These are phyloP conservation scores for Allenopithecus nigroviridis DNA, from an alignment of 2,797 vertebrate genomes.

Conservation along the genomic window DNA sequence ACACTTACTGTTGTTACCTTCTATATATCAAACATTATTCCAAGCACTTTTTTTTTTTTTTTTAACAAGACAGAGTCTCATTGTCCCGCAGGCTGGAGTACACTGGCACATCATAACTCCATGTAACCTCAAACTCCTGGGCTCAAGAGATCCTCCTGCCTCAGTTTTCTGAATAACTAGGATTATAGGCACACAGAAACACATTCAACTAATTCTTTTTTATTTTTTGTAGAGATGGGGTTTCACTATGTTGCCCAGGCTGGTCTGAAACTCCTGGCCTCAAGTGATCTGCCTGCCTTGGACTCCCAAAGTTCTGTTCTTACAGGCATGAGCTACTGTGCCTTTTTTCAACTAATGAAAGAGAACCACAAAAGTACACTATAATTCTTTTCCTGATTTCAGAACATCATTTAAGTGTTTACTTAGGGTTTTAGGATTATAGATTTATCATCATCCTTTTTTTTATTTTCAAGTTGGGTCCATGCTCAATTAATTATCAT, in stretches of 20 bases:
- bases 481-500: background rate
- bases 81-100: background rate
- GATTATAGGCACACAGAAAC: background rate
- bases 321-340: background rate
- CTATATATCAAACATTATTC: background rate
- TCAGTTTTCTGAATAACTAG: background rate
- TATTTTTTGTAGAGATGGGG: background rate
- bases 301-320: background rate
- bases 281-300: background rate
- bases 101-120: background rate
- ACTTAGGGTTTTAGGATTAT: background rate
- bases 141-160: background rate
- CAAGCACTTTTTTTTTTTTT: background rate
- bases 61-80: background rate
- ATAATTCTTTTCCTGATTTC: constrained; percentile 24
- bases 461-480: background rate
- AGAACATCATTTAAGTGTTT: constrained; percentile 22
- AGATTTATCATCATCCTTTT: background rate
- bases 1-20: background rate
- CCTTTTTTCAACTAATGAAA: background rate
- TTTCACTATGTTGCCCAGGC: background rate
- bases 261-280: background rate
- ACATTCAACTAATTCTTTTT: background rate
- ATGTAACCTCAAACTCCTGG: background rate
- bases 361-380: background rate